These are phyloP conservation scores for Sphenopsis melanotis DNA, from an alignment of 2,797 vertebrate species.

Conservation along the genomic window DNA sequence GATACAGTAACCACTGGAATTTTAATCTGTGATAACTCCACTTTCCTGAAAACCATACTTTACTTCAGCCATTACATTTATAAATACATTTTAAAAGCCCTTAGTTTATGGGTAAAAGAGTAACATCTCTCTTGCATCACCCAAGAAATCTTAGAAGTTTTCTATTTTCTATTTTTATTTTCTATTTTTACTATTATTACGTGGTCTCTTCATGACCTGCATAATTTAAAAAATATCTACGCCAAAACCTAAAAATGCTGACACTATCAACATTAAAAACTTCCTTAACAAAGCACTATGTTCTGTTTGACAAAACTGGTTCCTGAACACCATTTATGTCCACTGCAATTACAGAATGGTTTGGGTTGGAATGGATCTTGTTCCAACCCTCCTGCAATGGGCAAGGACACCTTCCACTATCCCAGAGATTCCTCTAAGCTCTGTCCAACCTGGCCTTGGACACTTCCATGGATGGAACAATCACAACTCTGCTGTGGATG, in stretches of 20 bases:
- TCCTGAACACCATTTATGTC: accelerated
- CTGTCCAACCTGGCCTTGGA: background rate
- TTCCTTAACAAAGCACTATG: background rate
- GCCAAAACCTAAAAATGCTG: background rate
- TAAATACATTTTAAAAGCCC: background rate
- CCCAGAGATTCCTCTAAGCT: background rate
- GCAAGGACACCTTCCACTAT: background rate
- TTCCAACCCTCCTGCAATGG: background rate
- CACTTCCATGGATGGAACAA: background rate
- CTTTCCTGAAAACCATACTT: background rate
- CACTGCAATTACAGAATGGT: background rate
- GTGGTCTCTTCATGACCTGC: accelerated
- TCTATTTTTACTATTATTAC: background rate
- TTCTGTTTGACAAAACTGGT: background rate
- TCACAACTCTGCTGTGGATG: background rate
- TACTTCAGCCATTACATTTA: background rate
- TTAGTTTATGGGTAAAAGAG: background rate
- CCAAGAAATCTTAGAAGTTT: background rate
- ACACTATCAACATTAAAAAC: too few species aligned
- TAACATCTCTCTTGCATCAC: background rate
- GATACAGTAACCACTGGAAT: background rate
- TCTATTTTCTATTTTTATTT: background rate
- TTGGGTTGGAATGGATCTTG: background rate
- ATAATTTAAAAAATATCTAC: accelerated
- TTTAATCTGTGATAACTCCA: background rate